Evolutionary conservation across 53 echinoderm and acorn worm species (phyloP).

Genomic region (Hippasteria phrygiana): DNA sequence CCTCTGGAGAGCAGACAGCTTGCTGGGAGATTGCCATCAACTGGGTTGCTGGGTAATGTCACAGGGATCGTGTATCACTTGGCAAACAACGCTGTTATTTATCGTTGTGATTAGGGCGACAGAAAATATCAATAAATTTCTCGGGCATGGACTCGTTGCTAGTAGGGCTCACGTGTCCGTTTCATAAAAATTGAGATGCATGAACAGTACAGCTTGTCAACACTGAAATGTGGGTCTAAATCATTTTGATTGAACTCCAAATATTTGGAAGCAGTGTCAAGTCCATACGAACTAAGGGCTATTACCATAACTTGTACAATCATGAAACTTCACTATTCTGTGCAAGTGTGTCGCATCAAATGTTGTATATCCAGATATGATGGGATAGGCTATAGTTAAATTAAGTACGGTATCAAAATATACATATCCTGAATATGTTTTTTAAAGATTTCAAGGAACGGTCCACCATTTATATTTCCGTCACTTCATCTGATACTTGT

Average conservation of each 20-base stretch:
- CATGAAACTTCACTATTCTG: no score
- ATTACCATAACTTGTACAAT: not conserved
- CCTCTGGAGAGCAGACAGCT: not conserved
- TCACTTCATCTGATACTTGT: no score
- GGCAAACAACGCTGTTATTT: not conserved
- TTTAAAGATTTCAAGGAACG: no score
- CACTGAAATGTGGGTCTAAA: not conserved
- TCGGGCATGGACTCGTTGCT: not conserved
- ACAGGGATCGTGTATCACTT: not conserved
- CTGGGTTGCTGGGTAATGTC: slow-evolving; percentile 32
- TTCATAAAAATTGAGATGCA: not conserved
- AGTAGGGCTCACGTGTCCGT: not conserved
- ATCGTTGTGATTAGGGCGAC: not conserved
- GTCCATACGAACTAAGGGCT: not conserved
- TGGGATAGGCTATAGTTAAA: no score
- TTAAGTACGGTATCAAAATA: no score
- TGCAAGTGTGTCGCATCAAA: no score
- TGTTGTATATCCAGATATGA: no score
- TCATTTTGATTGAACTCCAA: not conserved
- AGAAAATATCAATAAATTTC: slow-evolving; percentile 3
- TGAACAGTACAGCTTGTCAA: not conserved
- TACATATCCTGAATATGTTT: no score
- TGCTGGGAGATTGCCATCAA: not conserved
- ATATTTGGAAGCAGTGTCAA: not conserved
- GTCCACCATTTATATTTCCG: no score